Evolutionary conservation across 2,888 invertebrate species (phyloP).

Genomic region (Sesamia inferens): DNA sequence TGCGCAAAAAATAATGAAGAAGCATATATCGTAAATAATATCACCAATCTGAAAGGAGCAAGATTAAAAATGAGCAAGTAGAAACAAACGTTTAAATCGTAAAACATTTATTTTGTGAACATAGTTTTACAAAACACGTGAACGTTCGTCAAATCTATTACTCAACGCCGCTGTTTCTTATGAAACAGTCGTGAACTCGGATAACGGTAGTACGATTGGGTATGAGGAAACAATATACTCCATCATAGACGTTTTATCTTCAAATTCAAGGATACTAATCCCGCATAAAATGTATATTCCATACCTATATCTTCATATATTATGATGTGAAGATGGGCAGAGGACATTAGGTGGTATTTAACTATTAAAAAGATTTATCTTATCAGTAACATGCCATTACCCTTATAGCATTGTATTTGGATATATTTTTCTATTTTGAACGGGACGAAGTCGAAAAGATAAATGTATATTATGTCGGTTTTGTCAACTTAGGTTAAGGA

Average conservation of each 20-base stretch:
- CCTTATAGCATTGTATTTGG: neutral
- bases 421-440: neutral
- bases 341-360: neutral
- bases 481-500: neutral
- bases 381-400: too few species aligned
- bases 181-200: constrained; percentile 57
- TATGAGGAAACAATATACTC: constrained; percentile 39
- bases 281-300: neutral
- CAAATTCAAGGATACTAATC: neutral
- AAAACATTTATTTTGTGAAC: constrained; percentile 5
- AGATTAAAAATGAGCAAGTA: neutral
- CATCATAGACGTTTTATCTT: neutral
- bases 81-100: constrained; percentile 2
- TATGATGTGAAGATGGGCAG: neutral
- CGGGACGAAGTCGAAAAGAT: neutral
- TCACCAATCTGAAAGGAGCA: constrained; percentile 5
- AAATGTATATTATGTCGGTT: neutral
- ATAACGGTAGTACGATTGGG: constrained; percentile 38
- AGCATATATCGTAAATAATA: neutral
- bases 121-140: constrained; percentile 31
- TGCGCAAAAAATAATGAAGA: constrained; percentile 13
- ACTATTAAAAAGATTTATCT: too few species aligned
- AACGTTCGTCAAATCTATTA: constrained; percentile 47
- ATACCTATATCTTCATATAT: neutral
- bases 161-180: constrained; percentile 52